Evolutionary conservation across 2,888 invertebrate genomes (phyloP).

Genomic region (Calliphora vomitoria): DNA sequence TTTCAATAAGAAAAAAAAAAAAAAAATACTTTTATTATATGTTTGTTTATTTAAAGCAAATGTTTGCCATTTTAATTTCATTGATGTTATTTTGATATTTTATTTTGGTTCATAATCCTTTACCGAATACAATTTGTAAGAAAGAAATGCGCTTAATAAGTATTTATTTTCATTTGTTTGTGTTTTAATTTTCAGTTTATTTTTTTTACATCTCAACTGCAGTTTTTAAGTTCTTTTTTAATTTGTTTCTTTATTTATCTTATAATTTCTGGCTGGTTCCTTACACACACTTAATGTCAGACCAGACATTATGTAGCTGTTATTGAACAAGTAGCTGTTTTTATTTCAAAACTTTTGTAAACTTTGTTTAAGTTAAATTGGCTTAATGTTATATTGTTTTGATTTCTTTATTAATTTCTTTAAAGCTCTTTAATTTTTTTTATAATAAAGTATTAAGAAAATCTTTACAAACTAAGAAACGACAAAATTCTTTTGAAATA

Average conservation of each 20-base stretch:
- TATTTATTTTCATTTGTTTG: background rate
- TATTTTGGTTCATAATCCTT: background rate
- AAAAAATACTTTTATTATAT: too few species aligned
- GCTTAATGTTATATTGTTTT: background rate
- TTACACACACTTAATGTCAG: background rate
- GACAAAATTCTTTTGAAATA: too few species aligned
- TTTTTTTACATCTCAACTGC: background rate
- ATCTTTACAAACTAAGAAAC: too few species aligned
- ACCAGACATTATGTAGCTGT: background rate
- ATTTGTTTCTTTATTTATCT: background rate
- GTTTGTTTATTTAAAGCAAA: too few species aligned
- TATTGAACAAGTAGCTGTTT: background rate
- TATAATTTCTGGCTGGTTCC: background rate
- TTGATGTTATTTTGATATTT: background rate
- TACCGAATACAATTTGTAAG: background rate
- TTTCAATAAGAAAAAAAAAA: too few species aligned
- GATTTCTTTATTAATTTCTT: background rate
- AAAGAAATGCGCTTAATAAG: background rate
- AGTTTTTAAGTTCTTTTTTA: background rate
- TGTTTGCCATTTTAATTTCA: too few species aligned
- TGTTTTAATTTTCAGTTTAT: background rate
- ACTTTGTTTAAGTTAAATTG: background rate
- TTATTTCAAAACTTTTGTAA: slow-evolving; percentile 4
- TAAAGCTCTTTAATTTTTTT: too few species aligned
- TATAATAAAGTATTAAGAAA: too few species aligned